Percentiles rank a stretch among this genome's conserved stretches.
Evolutionary conservation across 2,888 invertebrate species (phyloP).

Genomic region (Nesidiocoris tenuis): DNA sequence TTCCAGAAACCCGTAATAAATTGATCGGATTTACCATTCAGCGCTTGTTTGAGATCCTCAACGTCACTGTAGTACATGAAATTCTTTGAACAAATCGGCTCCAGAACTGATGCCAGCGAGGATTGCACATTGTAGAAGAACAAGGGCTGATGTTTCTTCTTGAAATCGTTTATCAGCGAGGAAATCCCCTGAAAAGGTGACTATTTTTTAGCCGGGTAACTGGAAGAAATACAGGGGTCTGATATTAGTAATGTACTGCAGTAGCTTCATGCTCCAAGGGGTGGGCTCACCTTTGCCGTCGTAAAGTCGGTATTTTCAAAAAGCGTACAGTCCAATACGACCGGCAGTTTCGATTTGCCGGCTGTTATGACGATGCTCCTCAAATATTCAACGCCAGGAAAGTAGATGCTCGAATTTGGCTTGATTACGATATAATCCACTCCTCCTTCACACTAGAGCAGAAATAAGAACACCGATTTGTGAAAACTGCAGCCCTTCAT

Average conservation of each 20-base stretch:
- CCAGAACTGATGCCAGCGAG: slow-evolving; percentile 67
- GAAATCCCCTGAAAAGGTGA: slow-evolving; percentile 65
- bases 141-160: slow-evolving; percentile 68
- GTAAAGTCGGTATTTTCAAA: slow-evolving; percentile 81
- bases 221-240: too few relatives aligned
- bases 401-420: slow-evolving; percentile 77
- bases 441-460: slow-evolving; percentile 65
- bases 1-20: too few relatives aligned
- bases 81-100: slow-evolving; percentile 66
- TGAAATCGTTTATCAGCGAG: slow-evolving; percentile 70
- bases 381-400: slow-evolving; percentile 81
- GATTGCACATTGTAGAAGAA: slow-evolving; percentile 69
- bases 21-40: slow-evolving; percentile 52
- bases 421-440: slow-evolving; percentile 73
- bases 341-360: slow-evolving; percentile 70
- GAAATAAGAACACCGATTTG: not conserved
- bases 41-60: slow-evolving; percentile 62
- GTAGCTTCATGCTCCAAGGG: not conserved
- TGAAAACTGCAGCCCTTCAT: not conserved
- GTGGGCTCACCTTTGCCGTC: slow-evolving; percentile 66
- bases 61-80: slow-evolving; percentile 62
- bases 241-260: not conserved
- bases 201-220: too few relatives aligned
- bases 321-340: slow-evolving; percentile 78
- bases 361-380: slow-evolving; percentile 70